These are phyloP conservation scores for Sicus ferrugineus DNA, from an alignment of 2,888 invertebrate species.

Conservation along the genomic window DNA sequence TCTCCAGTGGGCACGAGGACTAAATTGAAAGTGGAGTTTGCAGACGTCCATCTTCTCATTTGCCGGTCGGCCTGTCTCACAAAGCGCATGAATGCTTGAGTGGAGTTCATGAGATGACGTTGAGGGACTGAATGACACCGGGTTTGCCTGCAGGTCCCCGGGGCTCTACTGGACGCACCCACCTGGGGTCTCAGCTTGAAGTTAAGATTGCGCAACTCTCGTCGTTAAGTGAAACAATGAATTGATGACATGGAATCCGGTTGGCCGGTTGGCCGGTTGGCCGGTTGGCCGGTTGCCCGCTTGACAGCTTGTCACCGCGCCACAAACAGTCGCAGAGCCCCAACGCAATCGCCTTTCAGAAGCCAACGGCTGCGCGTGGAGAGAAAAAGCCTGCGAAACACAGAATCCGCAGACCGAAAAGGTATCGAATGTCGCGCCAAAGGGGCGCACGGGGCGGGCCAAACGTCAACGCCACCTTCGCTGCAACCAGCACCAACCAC, in stretches of 20 bases:
- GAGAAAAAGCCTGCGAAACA: not conserved
- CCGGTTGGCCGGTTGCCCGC: not conserved
- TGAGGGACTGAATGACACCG: not conserved
- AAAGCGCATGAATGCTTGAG: too few species aligned
- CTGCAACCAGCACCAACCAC: slow-evolving; percentile 26
- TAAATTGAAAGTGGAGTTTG: too few species aligned
- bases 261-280: slow-evolving; percentile 4
- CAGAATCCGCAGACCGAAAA: slow-evolving; percentile 3
- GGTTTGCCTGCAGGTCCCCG: not conserved
- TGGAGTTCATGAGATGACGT: too few species aligned
- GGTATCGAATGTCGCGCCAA: slow-evolving; percentile 20
- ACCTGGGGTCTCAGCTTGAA: not conserved
- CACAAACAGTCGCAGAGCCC: not conserved
- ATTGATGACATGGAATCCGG: too few species aligned
- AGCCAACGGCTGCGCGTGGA: not conserved
- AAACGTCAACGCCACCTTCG: slow-evolving; percentile 36
- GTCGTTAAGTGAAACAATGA: slow-evolving; percentile 19
- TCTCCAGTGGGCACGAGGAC: too few species aligned
- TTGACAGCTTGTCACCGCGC: slow-evolving; percentile 18
- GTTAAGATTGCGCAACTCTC: not conserved
- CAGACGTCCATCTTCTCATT: too few species aligned
- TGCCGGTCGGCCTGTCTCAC: too few species aligned
- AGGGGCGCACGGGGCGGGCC: not conserved
- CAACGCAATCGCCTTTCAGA: slow-evolving; percentile 24
- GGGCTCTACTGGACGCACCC: not conserved